Evolutionary conservation across 35 echinoderm and acorn worm species (phyloP).

Genomic region (Antedon bifida): DNA sequence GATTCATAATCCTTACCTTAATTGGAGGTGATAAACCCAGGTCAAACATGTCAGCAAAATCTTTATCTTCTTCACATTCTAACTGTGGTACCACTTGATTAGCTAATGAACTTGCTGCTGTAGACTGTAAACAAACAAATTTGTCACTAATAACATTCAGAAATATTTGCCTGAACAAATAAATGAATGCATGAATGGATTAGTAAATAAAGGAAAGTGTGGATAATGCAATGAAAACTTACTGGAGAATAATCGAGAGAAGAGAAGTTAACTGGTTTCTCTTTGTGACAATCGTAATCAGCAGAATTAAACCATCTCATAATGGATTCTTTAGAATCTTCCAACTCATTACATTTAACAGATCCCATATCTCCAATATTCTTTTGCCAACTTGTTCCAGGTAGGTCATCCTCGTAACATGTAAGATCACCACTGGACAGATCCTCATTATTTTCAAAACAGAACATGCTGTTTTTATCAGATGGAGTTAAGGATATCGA

Average conservation of each 20-base stretch:
- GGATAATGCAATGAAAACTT: too few relatives aligned
- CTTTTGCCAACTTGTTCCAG: neutral
- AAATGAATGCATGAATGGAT: too few relatives aligned
- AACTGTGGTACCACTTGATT: too few relatives aligned
- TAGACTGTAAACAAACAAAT: too few relatives aligned
- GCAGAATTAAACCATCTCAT: neutral
- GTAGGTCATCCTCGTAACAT: neutral
- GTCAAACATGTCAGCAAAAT: too few relatives aligned
- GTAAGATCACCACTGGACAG: neutral
- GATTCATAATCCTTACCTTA: too few relatives aligned
- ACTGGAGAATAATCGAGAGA: neutral
- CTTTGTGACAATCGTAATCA: neutral
- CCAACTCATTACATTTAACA: neutral
- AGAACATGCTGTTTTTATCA: neutral
- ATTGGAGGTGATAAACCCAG: too few relatives aligned
- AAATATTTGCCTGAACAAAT: too few relatives aligned
- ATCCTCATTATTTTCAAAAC: neutral
- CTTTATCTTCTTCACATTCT: too few relatives aligned
- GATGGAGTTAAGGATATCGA: neutral
- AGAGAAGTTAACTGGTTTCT: neutral
- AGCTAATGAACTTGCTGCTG: too few relatives aligned
- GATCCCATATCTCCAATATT: neutral
- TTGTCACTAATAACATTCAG: too few relatives aligned
- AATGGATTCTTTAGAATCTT: neutral
- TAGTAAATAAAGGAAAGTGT: too few relatives aligned